Evolutionary conservation across 1,140 invertebrate species (phyloP).

Genomic region (Drosophila repletoides): DNA sequence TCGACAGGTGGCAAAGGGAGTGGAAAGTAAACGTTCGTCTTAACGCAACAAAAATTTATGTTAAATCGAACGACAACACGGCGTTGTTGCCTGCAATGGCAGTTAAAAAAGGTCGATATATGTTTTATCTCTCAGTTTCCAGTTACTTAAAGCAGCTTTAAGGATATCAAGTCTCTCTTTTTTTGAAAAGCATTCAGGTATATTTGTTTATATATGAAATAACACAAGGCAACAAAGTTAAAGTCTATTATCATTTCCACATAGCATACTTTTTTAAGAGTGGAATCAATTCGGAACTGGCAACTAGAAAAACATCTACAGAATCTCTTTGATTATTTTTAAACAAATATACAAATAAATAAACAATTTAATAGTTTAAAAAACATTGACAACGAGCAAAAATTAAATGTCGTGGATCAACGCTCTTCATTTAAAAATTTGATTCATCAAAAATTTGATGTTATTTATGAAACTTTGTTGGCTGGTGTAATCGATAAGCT

Average conservation of each 20-base stretch:
- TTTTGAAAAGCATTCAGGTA: conserved; percentile 53
- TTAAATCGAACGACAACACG: conserved; percentile 67
- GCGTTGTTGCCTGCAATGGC: conserved; percentile 41
- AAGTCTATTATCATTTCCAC: no score
- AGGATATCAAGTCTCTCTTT: background rate
- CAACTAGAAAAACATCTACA: background rate
- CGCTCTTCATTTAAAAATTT: no score
- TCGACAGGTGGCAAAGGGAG: conserved; percentile 43
- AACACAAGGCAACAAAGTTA: conserved; percentile 19
- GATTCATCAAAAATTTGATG: background rate
- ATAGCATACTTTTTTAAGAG: background rate
- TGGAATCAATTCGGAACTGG: no score
- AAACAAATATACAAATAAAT: no score
- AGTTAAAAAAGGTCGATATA: conserved; percentile 58
- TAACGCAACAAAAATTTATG: conserved; percentile 62
- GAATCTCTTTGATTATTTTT: no score
- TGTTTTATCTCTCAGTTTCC: conserved; percentile 51
- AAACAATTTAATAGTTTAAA: no score
- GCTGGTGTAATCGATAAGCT: conserved; percentile 50
- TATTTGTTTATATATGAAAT: no score
- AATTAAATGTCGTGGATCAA: no score
- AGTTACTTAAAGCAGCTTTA: conserved; percentile 67
- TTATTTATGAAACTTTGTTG: conserved; percentile 4
- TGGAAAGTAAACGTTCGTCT: no score
- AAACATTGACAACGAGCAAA: no score